phyloP scores from a whole-genome alignment of 2,888 invertebrate genomes.

The Macrophya alboannulata region DNA sequence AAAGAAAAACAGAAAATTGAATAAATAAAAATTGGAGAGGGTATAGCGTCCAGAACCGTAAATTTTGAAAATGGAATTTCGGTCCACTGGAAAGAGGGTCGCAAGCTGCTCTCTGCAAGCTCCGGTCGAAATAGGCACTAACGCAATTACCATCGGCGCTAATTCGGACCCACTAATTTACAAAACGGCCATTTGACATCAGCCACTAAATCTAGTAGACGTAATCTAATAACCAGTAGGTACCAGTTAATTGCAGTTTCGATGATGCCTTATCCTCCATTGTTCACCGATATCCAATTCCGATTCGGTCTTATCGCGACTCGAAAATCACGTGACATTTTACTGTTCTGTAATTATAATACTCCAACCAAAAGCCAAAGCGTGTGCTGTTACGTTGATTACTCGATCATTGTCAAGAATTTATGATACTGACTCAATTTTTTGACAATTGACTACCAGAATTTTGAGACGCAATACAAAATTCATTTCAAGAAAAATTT shows the following conservation, averaged over 20 bases:
- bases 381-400: neutral
- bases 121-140: constrained; percentile 19
- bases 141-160: constrained; percentile 26
- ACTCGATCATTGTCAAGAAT: neutral
- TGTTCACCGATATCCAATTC: constrained; percentile 25
- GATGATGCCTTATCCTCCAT: constrained; percentile 43
- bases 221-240: constrained; percentile 35
- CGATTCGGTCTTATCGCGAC: constrained; percentile 32
- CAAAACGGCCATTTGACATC: constrained; percentile 44
- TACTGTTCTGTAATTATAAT: neutral
- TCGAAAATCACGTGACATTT: constrained; percentile 1
- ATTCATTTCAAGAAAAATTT: too few relatives aligned
- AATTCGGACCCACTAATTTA: constrained; percentile 44
- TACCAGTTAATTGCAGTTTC: constrained; percentile 43
- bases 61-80: constrained; percentile 9
- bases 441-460: too few relatives aligned
- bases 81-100: constrained; percentile 57
- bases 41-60: neutral
- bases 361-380: neutral
- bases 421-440: neutral
- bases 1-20: neutral
- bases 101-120: constrained; percentile 65
- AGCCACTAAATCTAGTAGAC: constrained; percentile 43
- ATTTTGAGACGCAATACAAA: too few relatives aligned
- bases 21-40: neutral